Conservation (phyloP, 2,888 invertebrate species). For the Vandiemenella viatica region DNA sequence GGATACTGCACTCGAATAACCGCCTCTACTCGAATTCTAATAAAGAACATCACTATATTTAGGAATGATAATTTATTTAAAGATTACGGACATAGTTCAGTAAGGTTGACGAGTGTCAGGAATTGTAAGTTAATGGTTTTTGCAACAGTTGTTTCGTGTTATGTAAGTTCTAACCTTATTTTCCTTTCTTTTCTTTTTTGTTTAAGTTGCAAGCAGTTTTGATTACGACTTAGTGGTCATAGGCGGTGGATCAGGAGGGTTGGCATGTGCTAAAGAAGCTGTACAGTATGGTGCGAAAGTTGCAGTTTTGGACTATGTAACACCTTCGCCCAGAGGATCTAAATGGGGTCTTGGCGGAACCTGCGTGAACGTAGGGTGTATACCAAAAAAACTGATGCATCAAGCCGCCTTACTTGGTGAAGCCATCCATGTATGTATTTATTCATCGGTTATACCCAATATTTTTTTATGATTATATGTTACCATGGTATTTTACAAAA, state of each 20-base stretch:
- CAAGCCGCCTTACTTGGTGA: slow-evolving; percentile 83
- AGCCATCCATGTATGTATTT: slow-evolving; percentile 43
- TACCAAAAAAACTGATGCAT: slow-evolving; percentile 97
- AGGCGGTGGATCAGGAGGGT: slow-evolving; percentile 91
- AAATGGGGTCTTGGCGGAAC: slow-evolving; percentile 96
- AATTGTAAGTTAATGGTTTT: not conserved
- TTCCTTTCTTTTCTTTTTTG: not conserved
- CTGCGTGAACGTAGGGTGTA: slow-evolving; percentile 95
- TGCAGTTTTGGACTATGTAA: slow-evolving; percentile 73
- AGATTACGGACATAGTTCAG: not conserved
- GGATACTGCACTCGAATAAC: not conserved
- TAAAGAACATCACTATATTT: not conserved
- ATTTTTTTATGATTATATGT: no score
- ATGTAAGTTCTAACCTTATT: not conserved
- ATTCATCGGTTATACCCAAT: not conserved
- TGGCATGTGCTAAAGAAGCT: slow-evolving; percentile 89
- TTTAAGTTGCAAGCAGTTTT: not conserved
- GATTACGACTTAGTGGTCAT: slow-evolving; percentile 81
- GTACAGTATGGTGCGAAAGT: slow-evolving; percentile 64
- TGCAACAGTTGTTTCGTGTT: not conserved
- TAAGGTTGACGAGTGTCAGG: not conserved
- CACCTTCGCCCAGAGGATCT: slow-evolving; percentile 70
- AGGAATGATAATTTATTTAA: not conserved
- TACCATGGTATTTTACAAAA: no score
- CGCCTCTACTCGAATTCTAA: not conserved